These are phyloP conservation scores for Neosilurus mollespiculum DNA, from an alignment of 2,797 vertebrate species.

Conservation along the genomic window DNA sequence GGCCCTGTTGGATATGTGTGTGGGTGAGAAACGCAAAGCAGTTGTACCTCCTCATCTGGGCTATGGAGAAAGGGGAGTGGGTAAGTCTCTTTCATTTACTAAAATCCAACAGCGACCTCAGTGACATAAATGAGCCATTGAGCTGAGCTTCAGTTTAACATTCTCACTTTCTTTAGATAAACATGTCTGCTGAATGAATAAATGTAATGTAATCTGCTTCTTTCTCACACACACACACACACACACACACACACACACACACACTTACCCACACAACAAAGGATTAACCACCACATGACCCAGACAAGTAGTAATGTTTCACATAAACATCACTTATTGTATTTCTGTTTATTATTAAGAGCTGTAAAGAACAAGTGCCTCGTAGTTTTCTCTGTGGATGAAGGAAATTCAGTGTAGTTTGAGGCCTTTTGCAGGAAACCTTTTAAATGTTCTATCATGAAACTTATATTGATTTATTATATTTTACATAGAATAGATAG, in stretches of 20 bases:
- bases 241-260: background rate
- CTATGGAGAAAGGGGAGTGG: slow-evolving; percentile 92
- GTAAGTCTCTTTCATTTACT: slow-evolving; percentile 71
- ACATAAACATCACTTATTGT: background rate
- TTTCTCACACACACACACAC: background rate
- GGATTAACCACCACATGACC: background rate
- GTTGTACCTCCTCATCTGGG: slow-evolving; percentile 92
- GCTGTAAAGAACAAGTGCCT: background rate
- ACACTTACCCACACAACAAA: background rate
- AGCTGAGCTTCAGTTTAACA: background rate
- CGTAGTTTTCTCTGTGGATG: background rate
- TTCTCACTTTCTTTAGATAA: background rate
- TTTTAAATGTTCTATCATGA: background rate
- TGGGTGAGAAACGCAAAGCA: slow-evolving; percentile 85
- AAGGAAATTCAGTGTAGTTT: background rate
- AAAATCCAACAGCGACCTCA: background rate
- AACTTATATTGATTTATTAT: background rate
- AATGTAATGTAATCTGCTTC: background rate
- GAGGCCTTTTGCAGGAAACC: background rate
- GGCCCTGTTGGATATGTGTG: slow-evolving; percentile 92
- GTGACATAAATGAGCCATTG: background rate
- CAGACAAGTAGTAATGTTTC: background rate
- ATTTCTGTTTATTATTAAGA: slow-evolving; percentile 5
- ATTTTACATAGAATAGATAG: too few species aligned
- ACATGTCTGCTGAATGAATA: background rate